phyloP scores from a whole-genome alignment of 35 echinoderm and acorn worm species.

The Acanthaster planci region DNA sequence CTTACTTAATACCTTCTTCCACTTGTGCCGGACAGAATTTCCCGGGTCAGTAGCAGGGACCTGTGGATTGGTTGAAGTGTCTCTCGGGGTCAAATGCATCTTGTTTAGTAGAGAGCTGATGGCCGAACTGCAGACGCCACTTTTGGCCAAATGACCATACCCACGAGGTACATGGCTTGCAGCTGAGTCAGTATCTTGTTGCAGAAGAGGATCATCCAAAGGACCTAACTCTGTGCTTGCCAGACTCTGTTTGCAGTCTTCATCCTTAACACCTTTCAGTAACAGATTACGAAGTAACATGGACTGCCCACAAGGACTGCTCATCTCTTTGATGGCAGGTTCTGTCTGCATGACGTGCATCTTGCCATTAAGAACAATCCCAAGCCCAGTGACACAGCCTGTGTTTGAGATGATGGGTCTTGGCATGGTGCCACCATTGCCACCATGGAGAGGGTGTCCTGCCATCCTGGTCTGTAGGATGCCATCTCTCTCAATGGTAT shows the following conservation, averaged over 20 bases:
- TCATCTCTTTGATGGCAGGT: neutral
- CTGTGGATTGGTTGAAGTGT: no score
- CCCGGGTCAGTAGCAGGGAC: neutral
- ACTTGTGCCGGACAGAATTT: neutral
- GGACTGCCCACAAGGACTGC: neutral
- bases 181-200: no score
- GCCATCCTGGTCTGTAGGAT: neutral
- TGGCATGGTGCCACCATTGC: neutral
- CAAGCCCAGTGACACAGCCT: neutral
- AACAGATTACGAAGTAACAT: neutral
- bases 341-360: neutral
- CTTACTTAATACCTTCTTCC: neutral
- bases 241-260: no score
- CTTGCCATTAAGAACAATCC: neutral
- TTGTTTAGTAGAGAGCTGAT: no score
- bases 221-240: no score
- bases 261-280: no score
- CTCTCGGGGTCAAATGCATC: no score
- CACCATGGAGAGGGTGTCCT: neutral
- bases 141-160: no score
- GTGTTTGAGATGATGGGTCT: neutral
- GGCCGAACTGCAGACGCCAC: no score
- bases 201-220: no score
- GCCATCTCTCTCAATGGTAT: neutral
- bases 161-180: no score